Base-by-base conservation (phyloP, 2,797 vertebrate genomes). In the Tokudaia tokunoshimensis region DNA sequence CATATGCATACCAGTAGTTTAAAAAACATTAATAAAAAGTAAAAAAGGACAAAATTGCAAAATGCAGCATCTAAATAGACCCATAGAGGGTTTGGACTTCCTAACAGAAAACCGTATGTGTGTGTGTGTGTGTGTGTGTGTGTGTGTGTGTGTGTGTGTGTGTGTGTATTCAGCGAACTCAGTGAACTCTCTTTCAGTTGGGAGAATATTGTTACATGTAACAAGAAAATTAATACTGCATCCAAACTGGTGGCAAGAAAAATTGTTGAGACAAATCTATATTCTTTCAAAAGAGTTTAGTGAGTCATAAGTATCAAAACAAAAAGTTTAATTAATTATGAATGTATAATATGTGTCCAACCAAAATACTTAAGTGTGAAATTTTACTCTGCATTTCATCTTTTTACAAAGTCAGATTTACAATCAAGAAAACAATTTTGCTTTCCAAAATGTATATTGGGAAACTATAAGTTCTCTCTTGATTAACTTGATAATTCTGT, bases 71-170 rank as follows among this genome's bases (percentile, higher is more conserved):
- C 94, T 95, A 97, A 96, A 92, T 20, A 11, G 74, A 96, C 97
- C 91, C 97, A 96, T 6, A 52, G 80, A 94, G 94, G 95, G 94
- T 98, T 97, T 97, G 96, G 89, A 98, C 98, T 98, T 98, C 96
- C 95, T 97, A 65, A 72, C 96, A 96, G 98, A 98, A 98, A 98
- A 92, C 96, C 50, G 52, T 52, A 11, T 13, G 52, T 52, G 52
- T 52, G 12, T 52, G 52, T 13, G 52, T 52, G 52, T 52, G 12
- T 52, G 52, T 52, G 52, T 52, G 52, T 52, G 52, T 52, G 52
- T 52, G 52, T 52, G 52, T 52, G 52, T 52, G 52, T 52, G 52
- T 52, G 52, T 52, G 52, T 52, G 52, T 52, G 52, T 52, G 52
- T 52, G 50, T 50, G 50, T 50, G 50, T 52, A 13, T 52, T 52